These are phyloP conservation scores for Antennarius maculatus DNA, from an alignment of 2,797 vertebrate species.

Conservation along the genomic window DNA sequence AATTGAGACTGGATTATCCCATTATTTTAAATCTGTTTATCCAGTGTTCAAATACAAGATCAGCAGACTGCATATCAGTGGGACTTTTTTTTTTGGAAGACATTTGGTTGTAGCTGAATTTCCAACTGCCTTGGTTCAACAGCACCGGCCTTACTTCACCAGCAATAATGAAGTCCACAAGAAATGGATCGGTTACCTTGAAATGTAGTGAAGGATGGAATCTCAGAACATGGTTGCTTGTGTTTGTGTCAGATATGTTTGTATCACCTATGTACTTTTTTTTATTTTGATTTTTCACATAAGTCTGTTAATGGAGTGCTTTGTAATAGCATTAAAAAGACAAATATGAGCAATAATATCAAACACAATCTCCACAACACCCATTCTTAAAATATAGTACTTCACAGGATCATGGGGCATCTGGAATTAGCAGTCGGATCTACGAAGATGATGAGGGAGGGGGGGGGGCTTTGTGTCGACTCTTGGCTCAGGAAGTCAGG, in stretches of 20 bases:
- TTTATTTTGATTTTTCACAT: constrained; percentile 41
- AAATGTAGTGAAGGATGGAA: constrained; percentile 25
- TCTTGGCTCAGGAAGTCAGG: constrained; percentile 66
- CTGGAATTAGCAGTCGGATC: constrained; percentile 58
- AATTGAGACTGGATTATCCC: background rate
- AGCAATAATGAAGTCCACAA: background rate
- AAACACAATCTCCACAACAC: constrained; percentile 74
- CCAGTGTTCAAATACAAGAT: no score
- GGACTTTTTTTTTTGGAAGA: constrained; percentile 8
- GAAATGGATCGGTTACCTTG: constrained; percentile 1
- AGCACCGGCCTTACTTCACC: constrained; percentile 1
- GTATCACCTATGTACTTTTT: constrained; percentile 26
- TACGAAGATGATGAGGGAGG: constrained; percentile 27
- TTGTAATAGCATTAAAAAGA: constrained; percentile 74
- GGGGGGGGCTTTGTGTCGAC: constrained; percentile 37
- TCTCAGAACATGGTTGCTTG: constrained; percentile 9
- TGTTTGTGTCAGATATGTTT: background rate
- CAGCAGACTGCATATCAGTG: background rate
- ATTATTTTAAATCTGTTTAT: background rate
- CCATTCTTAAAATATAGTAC: constrained; percentile 66
- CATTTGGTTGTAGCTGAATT: constrained; percentile 24
- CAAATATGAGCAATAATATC: constrained; percentile 71
- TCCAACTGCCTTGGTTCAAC: constrained; percentile 6
- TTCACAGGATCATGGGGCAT: constrained; percentile 59
- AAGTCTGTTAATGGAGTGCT: constrained; percentile 70